phyloP scores from a whole-genome alignment of 2,797 vertebrate genomes.

The Gephyroberyx darwinii region DNA sequence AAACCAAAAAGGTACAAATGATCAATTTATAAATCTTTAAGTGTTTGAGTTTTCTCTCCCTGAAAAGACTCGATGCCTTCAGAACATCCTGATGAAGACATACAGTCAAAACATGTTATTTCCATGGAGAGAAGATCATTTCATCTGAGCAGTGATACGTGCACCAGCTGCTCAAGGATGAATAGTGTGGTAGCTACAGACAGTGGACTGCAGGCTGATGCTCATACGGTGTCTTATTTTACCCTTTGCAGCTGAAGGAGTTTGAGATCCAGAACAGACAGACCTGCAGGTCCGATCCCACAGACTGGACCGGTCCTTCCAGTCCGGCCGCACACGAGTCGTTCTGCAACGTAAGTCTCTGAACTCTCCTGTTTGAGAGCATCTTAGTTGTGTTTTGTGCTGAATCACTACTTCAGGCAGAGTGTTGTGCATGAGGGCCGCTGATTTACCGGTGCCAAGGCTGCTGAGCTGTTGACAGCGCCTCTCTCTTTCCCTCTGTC shows the following conservation, averaged over 20 bases:
- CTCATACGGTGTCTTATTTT: neutral
- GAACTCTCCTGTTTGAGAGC: slow-evolving; percentile 6
- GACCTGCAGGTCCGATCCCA: slow-evolving; percentile 72
- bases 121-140: neutral
- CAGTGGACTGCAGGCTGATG: neutral
- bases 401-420: slow-evolving; percentile 48
- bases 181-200: neutral
- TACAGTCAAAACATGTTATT: neutral
- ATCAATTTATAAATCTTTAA: neutral
- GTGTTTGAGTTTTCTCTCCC: too few species aligned
- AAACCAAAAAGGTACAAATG: neutral
- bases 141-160: neutral
- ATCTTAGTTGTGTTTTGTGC: slow-evolving; percentile 39
- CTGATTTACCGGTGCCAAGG: slow-evolving; percentile 50
- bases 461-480: slow-evolving; percentile 65
- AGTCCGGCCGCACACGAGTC: slow-evolving; percentile 81
- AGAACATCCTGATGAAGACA: neutral
- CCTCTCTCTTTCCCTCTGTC: slow-evolving; percentile 47
- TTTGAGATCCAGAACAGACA: slow-evolving; percentile 90
- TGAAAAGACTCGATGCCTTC: too few species aligned
- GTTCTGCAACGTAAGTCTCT: slow-evolving; percentile 88
- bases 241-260: slow-evolving; percentile 87
- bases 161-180: neutral
- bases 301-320: slow-evolving; percentile 84
- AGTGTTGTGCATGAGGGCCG: slow-evolving; percentile 26